Conservation (phyloP, 2,797 vertebrate species). For the Schizothorax lantsangensis region DNA sequence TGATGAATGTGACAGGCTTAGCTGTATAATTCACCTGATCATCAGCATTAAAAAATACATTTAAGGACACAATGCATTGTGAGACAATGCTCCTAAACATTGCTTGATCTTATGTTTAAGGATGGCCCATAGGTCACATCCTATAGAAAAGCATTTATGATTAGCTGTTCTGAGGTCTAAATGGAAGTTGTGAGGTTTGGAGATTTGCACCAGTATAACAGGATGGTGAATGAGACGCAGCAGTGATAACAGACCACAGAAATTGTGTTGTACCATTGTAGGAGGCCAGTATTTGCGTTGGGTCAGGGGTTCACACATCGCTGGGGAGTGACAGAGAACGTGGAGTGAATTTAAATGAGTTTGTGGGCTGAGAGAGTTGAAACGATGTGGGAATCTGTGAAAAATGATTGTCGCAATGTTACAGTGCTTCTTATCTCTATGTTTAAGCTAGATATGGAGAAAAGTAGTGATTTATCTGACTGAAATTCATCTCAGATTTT, state of each 20-base stretch:
- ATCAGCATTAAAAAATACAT: background rate
- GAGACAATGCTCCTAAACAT: slow-evolving; percentile 5
- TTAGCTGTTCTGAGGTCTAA: background rate
- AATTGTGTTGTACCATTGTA: slow-evolving; percentile 24
- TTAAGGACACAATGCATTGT: background rate
- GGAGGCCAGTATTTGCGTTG: slow-evolving; percentile 23
- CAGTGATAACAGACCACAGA: slow-evolving; percentile 15
- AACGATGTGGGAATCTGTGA: slow-evolving; percentile 31
- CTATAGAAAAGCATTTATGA: background rate
- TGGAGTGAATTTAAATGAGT: slow-evolving; percentile 45
- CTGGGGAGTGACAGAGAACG: slow-evolving; percentile 27
- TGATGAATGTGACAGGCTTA: slow-evolving; percentile 24
- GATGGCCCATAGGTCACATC: background rate
- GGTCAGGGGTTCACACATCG: slow-evolving; percentile 30
- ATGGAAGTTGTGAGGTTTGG: background rate
- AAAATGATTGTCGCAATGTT: background rate
- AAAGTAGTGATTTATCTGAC: background rate
- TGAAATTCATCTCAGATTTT: background rate
- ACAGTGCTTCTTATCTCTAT: background rate
- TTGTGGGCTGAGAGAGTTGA: slow-evolving; percentile 46
- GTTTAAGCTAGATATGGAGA: background rate
- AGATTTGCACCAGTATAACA: background rate
- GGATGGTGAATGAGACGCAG: background rate
- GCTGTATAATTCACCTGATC: slow-evolving; percentile 30
- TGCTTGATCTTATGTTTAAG: background rate